Evolutionary conservation across 2,797 vertebrate genomes (phyloP), one percentile per base, ranked within the genome.

Genomic region (Enteromius trimaculatus): DNA sequence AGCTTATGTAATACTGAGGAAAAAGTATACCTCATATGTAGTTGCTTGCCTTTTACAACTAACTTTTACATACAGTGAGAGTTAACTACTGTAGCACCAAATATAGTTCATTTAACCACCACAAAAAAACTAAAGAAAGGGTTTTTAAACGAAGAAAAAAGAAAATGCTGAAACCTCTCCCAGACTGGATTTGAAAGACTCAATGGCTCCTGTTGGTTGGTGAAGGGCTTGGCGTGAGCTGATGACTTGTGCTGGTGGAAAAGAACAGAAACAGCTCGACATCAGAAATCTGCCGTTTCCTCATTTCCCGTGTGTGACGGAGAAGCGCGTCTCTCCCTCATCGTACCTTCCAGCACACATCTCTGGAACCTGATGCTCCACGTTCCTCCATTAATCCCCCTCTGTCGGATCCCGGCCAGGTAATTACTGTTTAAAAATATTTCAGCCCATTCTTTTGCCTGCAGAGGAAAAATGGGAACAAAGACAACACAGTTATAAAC

Each of bases 361-460:
- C 95, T 94, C 92, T 96, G 94, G 93, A 97, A 98, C 95, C 96
- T 95, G 96, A 95, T 95, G 95, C 96, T 97, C 96, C 93, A 92
- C 96, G 95, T 94, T 96, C 95, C 82, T 94, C 97, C 97, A 97
- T 98, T 97, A 98, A 99, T 98, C 96, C 98, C 97, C 92, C 96
- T 95, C 91, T 95, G 97, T 95, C 95, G 96, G 96, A 99, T 95
- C 94, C 95, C 92, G 95, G 97, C 97, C 97, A 99, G 97, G 97
- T 99, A 99, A 98, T 99, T 99, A 97, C 96, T 95, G 96, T 98
- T 99, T 97, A 98, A 98, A 99, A 99, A 99, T 94, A 99, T 96
- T 96, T 99, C 97, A 96, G 98, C 96, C 98, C 95, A 96, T 96
- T 98, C 97, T 96, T 95, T 96, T 77, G 60, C 92, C 93, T 95